phyloP scores from a whole-genome alignment of 2,888 invertebrate genomes.

The Cephonodes hylas region DNA sequence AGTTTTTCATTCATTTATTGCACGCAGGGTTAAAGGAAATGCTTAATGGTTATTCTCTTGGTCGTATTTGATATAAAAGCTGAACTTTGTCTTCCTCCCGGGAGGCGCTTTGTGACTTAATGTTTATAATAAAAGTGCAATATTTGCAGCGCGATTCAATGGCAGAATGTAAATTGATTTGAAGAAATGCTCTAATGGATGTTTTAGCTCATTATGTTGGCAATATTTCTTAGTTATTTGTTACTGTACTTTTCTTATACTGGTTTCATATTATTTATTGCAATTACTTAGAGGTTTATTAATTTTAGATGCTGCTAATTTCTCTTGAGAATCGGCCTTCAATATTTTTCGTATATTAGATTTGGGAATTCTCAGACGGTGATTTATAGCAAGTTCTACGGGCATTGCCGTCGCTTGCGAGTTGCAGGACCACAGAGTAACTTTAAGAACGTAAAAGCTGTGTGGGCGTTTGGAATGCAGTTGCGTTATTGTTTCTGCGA shows the following conservation, averaged over 20 bases:
- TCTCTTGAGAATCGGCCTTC: constrained; percentile 1
- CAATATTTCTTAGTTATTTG: background rate
- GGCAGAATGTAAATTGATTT: background rate
- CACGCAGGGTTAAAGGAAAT: constrained; percentile 62
- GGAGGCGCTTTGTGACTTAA: constrained; percentile 42
- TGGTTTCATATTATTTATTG: background rate
- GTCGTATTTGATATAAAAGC: constrained; percentile 57
- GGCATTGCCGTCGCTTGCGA: background rate
- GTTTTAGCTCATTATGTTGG: background rate
- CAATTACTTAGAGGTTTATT: constrained; percentile 6
- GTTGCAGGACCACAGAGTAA: background rate
- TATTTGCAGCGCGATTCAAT: constrained; percentile 23
- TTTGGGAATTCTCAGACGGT: background rate
- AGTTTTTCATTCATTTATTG: constrained; percentile 73
- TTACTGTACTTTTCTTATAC: background rate
- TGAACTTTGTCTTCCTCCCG: constrained; percentile 57
- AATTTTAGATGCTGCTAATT: constrained; percentile 1
- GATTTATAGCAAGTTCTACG: background rate
- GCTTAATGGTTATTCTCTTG: constrained; percentile 67
- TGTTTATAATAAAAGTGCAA: constrained; percentile 52
- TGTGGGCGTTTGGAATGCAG: constrained; percentile 19
- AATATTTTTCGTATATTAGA: constrained; percentile 5
- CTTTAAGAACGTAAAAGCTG: background rate
- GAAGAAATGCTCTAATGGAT: background rate
- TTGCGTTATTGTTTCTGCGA: constrained; percentile 50